phyloP scores from a whole-genome alignment of 2,113 vertebrate genomes.

The Datnioides undecimradiatus region DNA sequence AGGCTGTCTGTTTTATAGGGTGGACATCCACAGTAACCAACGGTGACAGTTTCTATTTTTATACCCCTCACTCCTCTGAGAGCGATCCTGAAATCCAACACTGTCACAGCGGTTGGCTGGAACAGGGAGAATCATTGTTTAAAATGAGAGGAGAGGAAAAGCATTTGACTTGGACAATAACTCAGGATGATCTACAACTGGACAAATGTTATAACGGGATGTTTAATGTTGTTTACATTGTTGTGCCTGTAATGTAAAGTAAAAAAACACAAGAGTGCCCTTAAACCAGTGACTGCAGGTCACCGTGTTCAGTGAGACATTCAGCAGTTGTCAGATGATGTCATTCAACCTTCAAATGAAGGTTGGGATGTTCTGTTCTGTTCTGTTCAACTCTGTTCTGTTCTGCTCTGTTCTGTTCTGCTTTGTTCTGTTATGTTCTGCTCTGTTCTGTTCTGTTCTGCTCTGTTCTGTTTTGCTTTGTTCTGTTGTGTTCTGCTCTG shows the following conservation, averaged over 20 bases:
- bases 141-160: slow-evolving; percentile 11
- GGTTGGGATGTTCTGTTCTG: too few species aligned
- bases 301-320: too few species aligned
- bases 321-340: too few species aligned
- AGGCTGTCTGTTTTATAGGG: slow-evolving; percentile 60
- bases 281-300: too few species aligned
- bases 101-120: slow-evolving; percentile 52
- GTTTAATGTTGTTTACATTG: not conserved
- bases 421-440: too few species aligned
- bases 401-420: too few species aligned
- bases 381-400: too few species aligned
- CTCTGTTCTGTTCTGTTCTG: too few species aligned
- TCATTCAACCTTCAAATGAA: too few species aligned
- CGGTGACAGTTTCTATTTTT: slow-evolving; percentile 77
- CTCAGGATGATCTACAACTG: slow-evolving; percentile 7
- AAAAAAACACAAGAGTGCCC: not conserved
- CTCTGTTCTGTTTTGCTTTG: too few species aligned
- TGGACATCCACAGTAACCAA: slow-evolving; percentile 69
- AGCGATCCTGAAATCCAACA: slow-evolving; percentile 59
- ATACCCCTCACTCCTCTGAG: slow-evolving; percentile 55
- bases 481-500: too few species aligned
- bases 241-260: not conserved
- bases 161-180: not conserved
- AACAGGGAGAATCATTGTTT: slow-evolving; percentile 10
- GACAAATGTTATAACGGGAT: not conserved